Evolutionary conservation across 2,888 invertebrate species (phyloP), one percentile per base, ranked within the genome.

Genomic region (Endotricha flammealis): DNA sequence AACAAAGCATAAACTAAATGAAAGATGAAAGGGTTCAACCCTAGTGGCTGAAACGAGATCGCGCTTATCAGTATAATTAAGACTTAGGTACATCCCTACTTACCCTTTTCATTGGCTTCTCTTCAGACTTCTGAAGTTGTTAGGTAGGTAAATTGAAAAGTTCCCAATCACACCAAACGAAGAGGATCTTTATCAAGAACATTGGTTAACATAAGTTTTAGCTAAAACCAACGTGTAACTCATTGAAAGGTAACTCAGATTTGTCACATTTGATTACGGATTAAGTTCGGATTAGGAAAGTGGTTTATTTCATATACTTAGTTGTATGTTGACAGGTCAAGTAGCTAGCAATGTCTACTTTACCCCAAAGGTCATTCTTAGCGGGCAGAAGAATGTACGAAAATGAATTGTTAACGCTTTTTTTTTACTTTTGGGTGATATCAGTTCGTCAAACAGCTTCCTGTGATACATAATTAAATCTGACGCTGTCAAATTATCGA

Each of bases 61-160:
- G 37, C 20, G 29, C 31, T 37, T 44, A 42, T 44, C 44, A 38
- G 44, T 41, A 38, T 49, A 44, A 43, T 43, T 41, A 44, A 41
- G 38, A 42, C 39, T 45, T 44, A 17, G 29, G 25, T 31, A 38
- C n/a, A n/a, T n/a, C n/a, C 42, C 36, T 36, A 16, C 16, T 16
- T 6, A 41, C 38, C 38, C 39, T 39, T 43, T 39, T 42, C 46
- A 46, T 39, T 36, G 44, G 33, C 28, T 44, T 33, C 45, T 37
- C 32, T 35, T 35, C 13, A 8, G 27, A 35, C 35, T 35, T 20
- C 29, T 12, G 32, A 41, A 38, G 25, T 41, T 42, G 32, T 32
- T 28, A 36, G 32, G 37, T 31, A 32, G 31, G 42, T 30, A 33
- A 38, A 44, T 42, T 38, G 32, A 40, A 46, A 37, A 37, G 36